Evolutionary conservation across 2,113 vertebrate species (phyloP), one percentile per base, ranked within the genome.

Genomic region (Rhea pennata): DNA sequence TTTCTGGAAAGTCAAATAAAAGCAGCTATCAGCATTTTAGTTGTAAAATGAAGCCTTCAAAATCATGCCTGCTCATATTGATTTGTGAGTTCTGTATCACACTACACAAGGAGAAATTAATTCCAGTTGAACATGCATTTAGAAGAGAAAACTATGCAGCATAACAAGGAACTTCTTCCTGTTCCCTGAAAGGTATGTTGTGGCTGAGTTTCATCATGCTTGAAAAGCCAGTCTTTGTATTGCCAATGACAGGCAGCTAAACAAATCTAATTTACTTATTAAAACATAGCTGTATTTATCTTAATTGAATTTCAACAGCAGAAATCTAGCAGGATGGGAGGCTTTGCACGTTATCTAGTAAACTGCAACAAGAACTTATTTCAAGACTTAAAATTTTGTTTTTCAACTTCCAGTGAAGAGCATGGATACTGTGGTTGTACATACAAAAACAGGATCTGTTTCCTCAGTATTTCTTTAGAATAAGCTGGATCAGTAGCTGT

Each of bases 1-100:
- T 73, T 82, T 86, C 76, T 90, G 88, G 91, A 85, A 88, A 94
- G 72, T 67, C 44, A 97, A 88, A 70, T 67, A 42, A 78, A 46
- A 80, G 67, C 12, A 93, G 39, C 58, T 39, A 91, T 58, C 13
- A 91, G 40, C 51, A 89, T 84, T 94, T 88, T 81, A 77, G 58
- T 89, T 89, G 61, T 12, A 51, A 56, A 86, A 29, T 44, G 50
- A 90, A 88, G 16, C 59, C 53, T 62, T 62, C 42, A 84, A 40
- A 87, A 53, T 36, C 59, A 87, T 86, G 23, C 21, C 48, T 83
- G 27, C 8, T 92, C 90, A 40, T 51, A n/a, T 76, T 87, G 58
- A 40, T 91, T 81, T 51, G 36, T 71, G 83, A 96, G 95, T 92
- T 93, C 46, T 59, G 13, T 70, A 80, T 87, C 66, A 85, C 65